Evolutionary conservation across 2,888 invertebrate genomes (phyloP).

Genomic region (Fragum sueziense): DNA sequence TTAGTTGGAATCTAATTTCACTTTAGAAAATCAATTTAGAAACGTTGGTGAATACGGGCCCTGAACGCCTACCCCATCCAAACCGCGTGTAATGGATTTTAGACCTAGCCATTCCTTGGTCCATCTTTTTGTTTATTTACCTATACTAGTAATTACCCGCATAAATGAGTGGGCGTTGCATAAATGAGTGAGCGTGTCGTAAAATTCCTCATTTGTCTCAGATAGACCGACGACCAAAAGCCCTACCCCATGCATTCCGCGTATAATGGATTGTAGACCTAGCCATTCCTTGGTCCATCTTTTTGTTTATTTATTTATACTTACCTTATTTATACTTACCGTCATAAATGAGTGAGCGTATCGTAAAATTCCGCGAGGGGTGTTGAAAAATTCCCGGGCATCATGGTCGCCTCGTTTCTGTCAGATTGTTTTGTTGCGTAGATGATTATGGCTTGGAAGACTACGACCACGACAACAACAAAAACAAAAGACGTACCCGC

Average conservation of each 20-base stretch:
- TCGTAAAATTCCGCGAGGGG: too few relatives aligned
- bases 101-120: neutral
- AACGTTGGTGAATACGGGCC: neutral
- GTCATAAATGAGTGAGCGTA: too few relatives aligned
- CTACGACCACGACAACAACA: neutral
- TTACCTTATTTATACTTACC: neutral
- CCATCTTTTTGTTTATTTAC: neutral
- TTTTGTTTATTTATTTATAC: neutral
- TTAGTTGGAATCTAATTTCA: too few relatives aligned
- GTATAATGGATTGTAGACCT: neutral
- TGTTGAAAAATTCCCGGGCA: too few relatives aligned
- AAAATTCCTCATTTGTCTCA: too few relatives aligned
- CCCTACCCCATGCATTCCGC: too few relatives aligned
- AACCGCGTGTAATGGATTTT: neutral
- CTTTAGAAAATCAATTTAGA: too few relatives aligned
- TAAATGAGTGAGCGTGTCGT: neutral
- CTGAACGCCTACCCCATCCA: neutral
- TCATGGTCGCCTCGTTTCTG: too few relatives aligned
- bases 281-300: neutral
- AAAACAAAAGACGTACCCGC: neutral
- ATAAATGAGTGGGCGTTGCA: too few relatives aligned
- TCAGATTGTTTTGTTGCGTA: neutral
- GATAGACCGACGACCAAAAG: too few relatives aligned
- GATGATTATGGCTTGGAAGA: neutral
- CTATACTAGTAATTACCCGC: neutral